Conservation (phyloP, 2,888 invertebrate genomes). For the Endomychus coccineus region DNA sequence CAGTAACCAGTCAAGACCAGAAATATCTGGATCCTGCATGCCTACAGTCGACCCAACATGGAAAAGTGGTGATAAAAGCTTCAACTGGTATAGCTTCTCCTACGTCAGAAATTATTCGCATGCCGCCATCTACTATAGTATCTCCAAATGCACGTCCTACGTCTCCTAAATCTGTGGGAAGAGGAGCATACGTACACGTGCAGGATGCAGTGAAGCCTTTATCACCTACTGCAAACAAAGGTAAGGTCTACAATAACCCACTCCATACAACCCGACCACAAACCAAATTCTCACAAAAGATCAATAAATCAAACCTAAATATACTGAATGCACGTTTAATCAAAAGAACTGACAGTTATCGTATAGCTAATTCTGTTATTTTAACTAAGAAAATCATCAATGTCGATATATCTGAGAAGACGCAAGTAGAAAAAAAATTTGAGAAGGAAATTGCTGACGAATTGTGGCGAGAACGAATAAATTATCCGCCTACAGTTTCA, state of each 20-base stretch:
- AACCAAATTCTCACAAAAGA: constrained; percentile 36
- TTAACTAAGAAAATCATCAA: constrained; percentile 9
- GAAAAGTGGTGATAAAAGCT: constrained; percentile 49
- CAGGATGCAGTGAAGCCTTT: constrained; percentile 57
- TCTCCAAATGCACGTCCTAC: constrained; percentile 47
- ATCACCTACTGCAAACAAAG: constrained; percentile 59
- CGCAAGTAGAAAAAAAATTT: constrained; percentile 46
- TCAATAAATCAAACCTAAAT: constrained; percentile 41
- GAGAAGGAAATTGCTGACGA: constrained; percentile 56
- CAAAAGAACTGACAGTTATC: constrained; percentile 78
- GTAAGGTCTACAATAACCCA: constrained; percentile 48
- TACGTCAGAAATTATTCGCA: constrained; percentile 52
- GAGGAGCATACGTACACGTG: constrained; percentile 66
- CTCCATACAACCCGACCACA: constrained; percentile 25
- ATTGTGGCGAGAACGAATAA: constrained; percentile 60
- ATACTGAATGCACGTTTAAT: constrained; percentile 46
- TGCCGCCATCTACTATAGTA: constrained; percentile 58
- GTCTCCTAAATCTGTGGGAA: constrained; percentile 38
- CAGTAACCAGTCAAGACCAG: constrained; percentile 36
- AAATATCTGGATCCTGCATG: constrained; percentile 30
- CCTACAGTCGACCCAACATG: constrained; percentile 59
- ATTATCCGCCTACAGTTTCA: constrained; percentile 61
- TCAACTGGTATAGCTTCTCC: constrained; percentile 35
- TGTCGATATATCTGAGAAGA: constrained; percentile 17
- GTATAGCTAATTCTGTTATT: constrained; percentile 59